phyloP scores from a whole-genome alignment of 1,140 invertebrate genomes.

The Daktulosphaira vitifoliae region DNA sequence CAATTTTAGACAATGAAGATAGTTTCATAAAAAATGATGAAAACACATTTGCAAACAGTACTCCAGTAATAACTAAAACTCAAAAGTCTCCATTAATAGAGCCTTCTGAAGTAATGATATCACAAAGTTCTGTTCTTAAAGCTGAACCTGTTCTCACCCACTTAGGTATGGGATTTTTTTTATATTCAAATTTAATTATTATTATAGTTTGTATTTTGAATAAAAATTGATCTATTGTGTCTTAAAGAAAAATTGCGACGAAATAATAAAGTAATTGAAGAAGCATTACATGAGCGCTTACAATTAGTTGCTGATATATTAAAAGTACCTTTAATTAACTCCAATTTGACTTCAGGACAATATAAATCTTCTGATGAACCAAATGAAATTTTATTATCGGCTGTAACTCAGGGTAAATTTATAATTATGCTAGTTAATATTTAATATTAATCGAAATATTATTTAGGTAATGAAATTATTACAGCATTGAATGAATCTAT shows the following conservation, averaged over 20 bases:
- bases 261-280: conserved; percentile 60
- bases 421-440: conserved; percentile 31
- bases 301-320: conserved; percentile 64
- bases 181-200: too few species aligned
- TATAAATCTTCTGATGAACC: conserved; percentile 41
- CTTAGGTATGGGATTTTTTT: conserved; percentile 50
- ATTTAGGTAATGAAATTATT: conserved; percentile 41
- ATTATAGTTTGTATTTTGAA: too few species aligned
- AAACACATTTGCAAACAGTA: neutral
- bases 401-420: conserved; percentile 60
- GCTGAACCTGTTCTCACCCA: conserved; percentile 71
- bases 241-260: conserved; percentile 58
- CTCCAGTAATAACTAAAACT: conserved; percentile 14
- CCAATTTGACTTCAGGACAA: conserved; percentile 55
- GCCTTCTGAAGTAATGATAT: conserved; percentile 67
- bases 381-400: conserved; percentile 60
- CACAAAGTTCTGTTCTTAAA: conserved; percentile 60
- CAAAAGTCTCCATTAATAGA: conserved; percentile 59
- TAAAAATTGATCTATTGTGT: conserved; percentile 34
- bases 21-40: too few species aligned
- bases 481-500: conserved; percentile 39
- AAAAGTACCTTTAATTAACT: conserved; percentile 61
- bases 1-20: too few species aligned
- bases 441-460: neutral
- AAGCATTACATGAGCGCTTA: conserved; percentile 65